A percentile compares a stretch with the other conserved stretches of the same genome.
Conservation (phyloP, 2,797 vertebrate genomes). For the Squalus acanthias region DNA sequence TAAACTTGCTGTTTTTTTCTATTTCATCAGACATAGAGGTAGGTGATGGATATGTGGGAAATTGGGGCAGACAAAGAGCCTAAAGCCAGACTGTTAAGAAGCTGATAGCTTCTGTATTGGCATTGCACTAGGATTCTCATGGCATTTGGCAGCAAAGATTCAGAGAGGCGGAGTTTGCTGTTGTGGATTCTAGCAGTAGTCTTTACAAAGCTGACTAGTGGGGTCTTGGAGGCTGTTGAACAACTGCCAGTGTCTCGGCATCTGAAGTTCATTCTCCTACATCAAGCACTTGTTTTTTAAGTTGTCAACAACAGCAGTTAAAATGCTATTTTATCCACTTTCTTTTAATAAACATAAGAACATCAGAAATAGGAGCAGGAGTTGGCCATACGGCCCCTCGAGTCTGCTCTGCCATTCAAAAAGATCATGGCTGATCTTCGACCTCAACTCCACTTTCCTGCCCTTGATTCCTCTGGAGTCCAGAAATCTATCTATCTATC, state of each 20-base stretch:
- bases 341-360: neutral
- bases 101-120: neutral
- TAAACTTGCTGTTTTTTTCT: neutral
- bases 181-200: neutral
- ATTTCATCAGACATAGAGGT: neutral
- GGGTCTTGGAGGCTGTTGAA: neutral
- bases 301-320: neutral
- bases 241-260: neutral
- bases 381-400: too few species aligned
- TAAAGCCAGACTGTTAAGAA: neutral
- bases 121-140: neutral
- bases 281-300: neutral
- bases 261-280: neutral
- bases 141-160: neutral
- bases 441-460: too few species aligned
- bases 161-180: neutral
- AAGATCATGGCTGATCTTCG: too few species aligned
- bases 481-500: too few species aligned
- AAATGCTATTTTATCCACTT: neutral
- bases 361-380: too few species aligned
- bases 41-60: neutral
- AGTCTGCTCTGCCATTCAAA: too few species aligned
- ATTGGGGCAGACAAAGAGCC: neutral
- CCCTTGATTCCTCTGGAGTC: too few species aligned
- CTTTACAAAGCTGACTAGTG: neutral